phyloP scores from a whole-genome alignment of 64 coral and sea anemone genomes.

The Hydrozoanthus tunicans region DNA sequence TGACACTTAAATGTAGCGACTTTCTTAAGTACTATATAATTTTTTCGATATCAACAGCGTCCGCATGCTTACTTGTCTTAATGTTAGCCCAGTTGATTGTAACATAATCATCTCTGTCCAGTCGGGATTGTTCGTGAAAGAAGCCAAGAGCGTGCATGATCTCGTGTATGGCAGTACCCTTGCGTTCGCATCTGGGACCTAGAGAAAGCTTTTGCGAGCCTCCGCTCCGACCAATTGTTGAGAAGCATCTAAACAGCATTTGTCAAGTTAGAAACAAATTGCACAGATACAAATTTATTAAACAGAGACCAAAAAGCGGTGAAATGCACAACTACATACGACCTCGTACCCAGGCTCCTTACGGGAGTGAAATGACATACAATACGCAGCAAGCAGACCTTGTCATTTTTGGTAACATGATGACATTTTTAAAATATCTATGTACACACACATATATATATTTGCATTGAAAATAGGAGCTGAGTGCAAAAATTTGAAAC shows the following conservation, averaged over 20 bases:
- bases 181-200: constrained; percentile 26
- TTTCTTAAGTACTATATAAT: too few species aligned
- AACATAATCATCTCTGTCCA: constrained; percentile 53
- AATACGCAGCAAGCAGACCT: too few species aligned
- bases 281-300: background rate
- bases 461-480: too few species aligned
- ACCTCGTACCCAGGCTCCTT: too few species aligned
- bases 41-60: too few species aligned
- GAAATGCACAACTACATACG: too few species aligned
- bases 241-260: constrained; percentile 48
- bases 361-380: too few species aligned
- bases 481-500: too few species aligned
- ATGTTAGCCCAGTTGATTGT: constrained; percentile 65
- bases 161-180: constrained; percentile 54
- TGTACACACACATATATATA: too few species aligned
- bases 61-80: background rate
- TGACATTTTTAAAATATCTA: too few species aligned
- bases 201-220: constrained; percentile 54
- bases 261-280: background rate
- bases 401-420: too few species aligned
- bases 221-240: constrained; percentile 45
- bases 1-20: background rate
- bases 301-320: background rate
- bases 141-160: constrained; percentile 70
- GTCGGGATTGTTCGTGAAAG: constrained; percentile 64